These are phyloP conservation scores for Chionoecetes opilio DNA, from an alignment of 1,140 invertebrate species.

Conservation along the genomic window DNA sequence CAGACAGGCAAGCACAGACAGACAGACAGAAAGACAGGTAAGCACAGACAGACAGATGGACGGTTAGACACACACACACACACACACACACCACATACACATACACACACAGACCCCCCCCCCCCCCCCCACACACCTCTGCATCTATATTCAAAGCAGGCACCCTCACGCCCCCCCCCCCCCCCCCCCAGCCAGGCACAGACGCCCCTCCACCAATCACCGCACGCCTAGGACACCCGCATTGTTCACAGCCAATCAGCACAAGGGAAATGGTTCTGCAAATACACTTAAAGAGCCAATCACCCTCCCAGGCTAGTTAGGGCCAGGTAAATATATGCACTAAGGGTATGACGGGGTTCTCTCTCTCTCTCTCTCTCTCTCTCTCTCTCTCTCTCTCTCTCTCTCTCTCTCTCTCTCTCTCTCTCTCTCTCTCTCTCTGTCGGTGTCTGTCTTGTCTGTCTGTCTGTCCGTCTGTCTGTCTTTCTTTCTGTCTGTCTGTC, in stretches of 20 bases:
- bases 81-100: too few relatives aligned
- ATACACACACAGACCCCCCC: too few relatives aligned
- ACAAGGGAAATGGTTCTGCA: not conserved
- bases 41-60: not conserved
- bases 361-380: not conserved
- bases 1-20: not conserved
- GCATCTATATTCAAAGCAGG: not conserved
- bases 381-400: not conserved
- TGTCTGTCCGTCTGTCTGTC: too few relatives aligned
- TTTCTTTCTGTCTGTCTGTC: too few relatives aligned
- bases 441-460: too few relatives aligned
- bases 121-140: not conserved
- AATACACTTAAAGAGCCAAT: not conserved
- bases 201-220: not conserved
- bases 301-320: not conserved
- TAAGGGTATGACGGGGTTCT: not conserved
- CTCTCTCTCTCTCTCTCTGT: too few relatives aligned
- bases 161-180: not conserved
- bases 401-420: too few relatives aligned
- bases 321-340: not conserved
- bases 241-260: constrained; percentile 3
- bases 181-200: not conserved
- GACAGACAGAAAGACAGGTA: not conserved
- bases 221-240: not conserved
- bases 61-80: not conserved